phyloP scores from a whole-genome alignment of 2,113 vertebrate species.

The Microcebus murinus region DNA sequence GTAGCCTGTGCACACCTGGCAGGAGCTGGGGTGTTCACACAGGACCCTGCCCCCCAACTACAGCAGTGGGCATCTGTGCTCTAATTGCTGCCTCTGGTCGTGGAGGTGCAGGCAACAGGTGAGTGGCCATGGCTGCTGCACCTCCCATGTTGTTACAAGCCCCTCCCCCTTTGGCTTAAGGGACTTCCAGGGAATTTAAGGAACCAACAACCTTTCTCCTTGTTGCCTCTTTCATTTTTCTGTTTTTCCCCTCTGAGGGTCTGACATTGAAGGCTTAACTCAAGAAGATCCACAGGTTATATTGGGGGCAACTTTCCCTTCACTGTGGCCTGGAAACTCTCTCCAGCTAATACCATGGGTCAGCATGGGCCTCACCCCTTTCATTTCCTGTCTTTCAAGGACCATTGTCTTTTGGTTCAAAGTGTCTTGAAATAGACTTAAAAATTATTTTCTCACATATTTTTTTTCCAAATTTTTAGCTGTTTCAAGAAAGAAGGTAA shows the following conservation, averaged over 20 bases:
- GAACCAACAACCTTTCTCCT: not conserved
- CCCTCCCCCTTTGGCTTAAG: too few relatives aligned
- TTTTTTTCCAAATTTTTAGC: not conserved
- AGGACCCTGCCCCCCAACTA: not conserved
- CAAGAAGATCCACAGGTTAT: not conserved
- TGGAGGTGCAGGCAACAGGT: not conserved
- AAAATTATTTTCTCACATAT: not conserved
- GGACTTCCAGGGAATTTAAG: not conserved
- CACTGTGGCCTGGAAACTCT: not conserved
- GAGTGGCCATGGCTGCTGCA: not conserved
- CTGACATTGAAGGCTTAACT: not conserved
- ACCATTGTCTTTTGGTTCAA: not conserved
- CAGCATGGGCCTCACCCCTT: not conserved
- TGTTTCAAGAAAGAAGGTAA: not conserved
- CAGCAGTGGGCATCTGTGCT: not conserved
- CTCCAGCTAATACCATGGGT: not conserved
- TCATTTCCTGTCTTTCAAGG: not conserved
- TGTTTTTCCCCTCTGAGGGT: not conserved
- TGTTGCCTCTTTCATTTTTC: not conserved
- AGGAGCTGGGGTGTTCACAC: not conserved
- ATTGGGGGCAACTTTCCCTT: not conserved
- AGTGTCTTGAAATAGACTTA: not conserved
- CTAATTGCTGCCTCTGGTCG: not conserved
- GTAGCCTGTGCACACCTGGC: not conserved
- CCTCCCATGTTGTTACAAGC: not conserved